These are phyloP conservation scores for Pollicipes pollicipes DNA, from an alignment of 1,140 invertebrate species.

Conservation along the genomic window DNA sequence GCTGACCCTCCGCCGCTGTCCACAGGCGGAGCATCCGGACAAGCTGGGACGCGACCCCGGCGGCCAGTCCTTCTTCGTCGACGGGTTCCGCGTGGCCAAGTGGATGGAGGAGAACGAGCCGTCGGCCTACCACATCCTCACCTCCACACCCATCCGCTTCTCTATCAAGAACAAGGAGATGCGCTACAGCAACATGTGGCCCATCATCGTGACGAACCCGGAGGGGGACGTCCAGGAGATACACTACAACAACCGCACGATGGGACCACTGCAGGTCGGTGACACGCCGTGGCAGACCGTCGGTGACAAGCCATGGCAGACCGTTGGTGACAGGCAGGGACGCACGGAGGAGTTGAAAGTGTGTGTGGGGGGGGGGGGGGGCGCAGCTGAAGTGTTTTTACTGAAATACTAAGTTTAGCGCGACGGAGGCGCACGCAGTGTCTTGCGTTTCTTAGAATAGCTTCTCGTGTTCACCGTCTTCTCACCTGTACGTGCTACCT, in stretches of 20 bases:
- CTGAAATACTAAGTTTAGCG: too few species aligned
- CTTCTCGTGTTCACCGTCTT: too few species aligned
- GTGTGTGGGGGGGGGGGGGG: too few species aligned
- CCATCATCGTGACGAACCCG: conserved; percentile 22
- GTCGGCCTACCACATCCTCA: conserved; percentile 25
- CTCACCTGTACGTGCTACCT: too few species aligned
- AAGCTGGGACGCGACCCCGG: conserved; percentile 16
- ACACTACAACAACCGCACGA: conserved; percentile 27
- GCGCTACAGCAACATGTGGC: conserved; percentile 24
- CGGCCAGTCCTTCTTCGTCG: conserved; percentile 26
- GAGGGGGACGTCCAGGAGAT: conserved; percentile 25
- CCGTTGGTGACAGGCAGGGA: too few species aligned
- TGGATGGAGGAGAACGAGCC: conserved; percentile 26
- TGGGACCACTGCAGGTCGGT: conserved; percentile 23
- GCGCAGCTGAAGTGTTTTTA: too few species aligned
- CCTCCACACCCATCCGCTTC: conserved; percentile 23
- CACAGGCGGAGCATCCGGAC: not conserved
- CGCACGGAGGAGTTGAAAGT: too few species aligned
- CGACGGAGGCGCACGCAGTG: too few species aligned
- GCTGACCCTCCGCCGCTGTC: too few species aligned
- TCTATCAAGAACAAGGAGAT: conserved; percentile 19
- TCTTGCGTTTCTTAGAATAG: too few species aligned
- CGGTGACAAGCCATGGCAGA: too few species aligned
- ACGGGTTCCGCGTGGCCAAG: conserved; percentile 25
- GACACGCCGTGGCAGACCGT: too few species aligned